Base-by-base conservation (phyloP, 2,888 invertebrate genomes). In the Hyalella azteca region DNA sequence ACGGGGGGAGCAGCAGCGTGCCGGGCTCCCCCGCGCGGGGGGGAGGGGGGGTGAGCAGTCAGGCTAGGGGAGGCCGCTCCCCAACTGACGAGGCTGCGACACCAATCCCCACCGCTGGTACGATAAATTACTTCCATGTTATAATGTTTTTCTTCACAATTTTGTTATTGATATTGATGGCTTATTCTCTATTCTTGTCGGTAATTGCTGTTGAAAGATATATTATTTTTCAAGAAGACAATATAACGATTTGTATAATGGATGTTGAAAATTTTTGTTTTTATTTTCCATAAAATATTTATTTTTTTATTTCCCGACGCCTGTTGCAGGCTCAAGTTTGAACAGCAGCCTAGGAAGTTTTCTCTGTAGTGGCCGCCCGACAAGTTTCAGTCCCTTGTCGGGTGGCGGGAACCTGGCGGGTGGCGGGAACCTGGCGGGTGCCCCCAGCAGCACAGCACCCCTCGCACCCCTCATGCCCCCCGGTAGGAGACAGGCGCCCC, bases 401-500 rank as follows among this genome's bases (percentile, higher is more conserved):
- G 73, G 50, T 76, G 79, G 22, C 32, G 22, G 36, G 59, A 60
- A 13, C 41, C 36, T 48, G 78, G 11, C 19, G 32, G 66, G 41
- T 19, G 59, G 48, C 39, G 32, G 54, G 9, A 40, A 29, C 9
- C 45, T 45, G n/a, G 40, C 48, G n/a, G 9, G 59, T 13, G 29
- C 26, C 13, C 54, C 26, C n/a, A 32, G n/a, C 66, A 32, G n/a
- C 66, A 36, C 29, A 2, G 32, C 66, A 19, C 19, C 29, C 1
- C 26, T 66, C 36, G 83, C 83, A 3, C 83, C 83, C 26, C 79
- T 83, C 13, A 22, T 83, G n/a, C 78, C 78, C n/a, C 83, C 83
- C 26, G 79, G 81, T 11, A 66, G 81, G 22, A 79, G 79, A 41
- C 81, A 81, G n/a, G 77, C 76, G 77, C 73, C 81, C 45, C 78